Base-by-base conservation (phyloP, 2,888 invertebrate genomes). In the Entomobrya multifasciata region DNA sequence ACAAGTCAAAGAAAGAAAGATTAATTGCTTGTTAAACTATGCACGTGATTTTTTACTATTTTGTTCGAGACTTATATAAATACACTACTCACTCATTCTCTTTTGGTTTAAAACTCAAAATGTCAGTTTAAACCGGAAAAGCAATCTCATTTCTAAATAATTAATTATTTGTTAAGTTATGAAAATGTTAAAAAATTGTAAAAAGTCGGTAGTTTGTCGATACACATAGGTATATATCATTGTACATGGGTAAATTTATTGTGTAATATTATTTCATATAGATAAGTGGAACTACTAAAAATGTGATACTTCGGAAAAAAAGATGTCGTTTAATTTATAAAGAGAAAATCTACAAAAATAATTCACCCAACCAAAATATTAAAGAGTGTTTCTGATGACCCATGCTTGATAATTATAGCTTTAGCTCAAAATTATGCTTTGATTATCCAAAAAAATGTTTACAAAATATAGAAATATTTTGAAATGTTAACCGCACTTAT, bases 251-350 rank as follows among this genome's bases (percentile, higher is more conserved):
- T 62, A 20, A 25, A 60, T 30, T 8, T 49, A n/a, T n/a, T n/a
- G n/a, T n/a, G n/a, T n/a, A n/a, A n/a, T n/a, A n/a, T n/a, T n/a
- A n/a, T n/a, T n/a, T n/a, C 1, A 20, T 36, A 77, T 60, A 77
- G 52, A 17, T 62, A 62, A 47, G 49, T 17, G 17, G 25, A 83
- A 65, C 74, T 76, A 83, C 82, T 84, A 84, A 76, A 78, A 84
- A 82, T 84, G 83, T 84, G 83, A 84, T 84, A 84, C 67, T 77
- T 67, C 77, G 76, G 52, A 82, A 81, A 62, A 52, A n/a, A n/a
- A n/a, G n/a, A 70, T 81, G 67, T 84, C 74, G 74, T 55, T 70
- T 81, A 30, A 49, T 55, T 70, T 44, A 70, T 70, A 25, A 17
- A 30, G 15, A 27, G 74, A 52, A 41, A 81, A 62, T 52, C 3